Base-by-base conservation (phyloP, 2,888 invertebrate species). In the Drosophila percnosoma region DNA sequence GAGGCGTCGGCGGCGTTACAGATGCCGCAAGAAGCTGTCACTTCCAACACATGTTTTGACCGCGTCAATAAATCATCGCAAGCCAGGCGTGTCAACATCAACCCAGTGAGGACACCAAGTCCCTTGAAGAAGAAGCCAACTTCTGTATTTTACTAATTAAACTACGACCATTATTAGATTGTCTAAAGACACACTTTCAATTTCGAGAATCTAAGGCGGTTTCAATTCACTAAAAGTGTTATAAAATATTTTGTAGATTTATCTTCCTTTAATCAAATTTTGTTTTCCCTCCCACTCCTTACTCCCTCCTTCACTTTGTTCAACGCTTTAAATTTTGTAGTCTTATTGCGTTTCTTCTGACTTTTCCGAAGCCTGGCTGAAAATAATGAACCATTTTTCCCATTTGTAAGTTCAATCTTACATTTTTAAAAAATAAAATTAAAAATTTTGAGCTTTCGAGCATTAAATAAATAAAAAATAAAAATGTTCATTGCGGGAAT, bases 1-100 rank as follows among this genome's bases (percentile, higher is more conserved):
- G 52, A 68, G 77, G 74, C 75, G 83, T 73, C 74, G 81, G 80
- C 89, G 83, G 86, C 81, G 83, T 88, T 90, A 84, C 88, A 90
- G 83, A 90, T 90, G 89, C 91, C 81, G 90, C 90, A 90, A 91
- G 91, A 89, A 89, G 90, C 92, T 92, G 92, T 92, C 92, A 92
- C 78, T 90, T 93, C 92, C 86, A 92, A 92, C 93, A 93, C 91
- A 93, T 93, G 93, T 93, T 93, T 93, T 93, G 93, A 93, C 93
- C 93, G 91, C 92, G 82, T 68, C 87, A 92, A 93, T 93, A 93
- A 93, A 93, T 93, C 93, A 93, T 92, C 90, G 80, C 80, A 80
- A 85, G 79, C 83, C 84, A 79, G 80, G 87, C 90, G 85, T 91
- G 83, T 82, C 91, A 83, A 63, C 68, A 76, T 54, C 66, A 51